A percentile compares a stretch with the other conserved stretches of the same genome.
Evolutionary conservation across 2,888 invertebrate genomes (phyloP).

Genomic region (Chirona hameri): DNA sequence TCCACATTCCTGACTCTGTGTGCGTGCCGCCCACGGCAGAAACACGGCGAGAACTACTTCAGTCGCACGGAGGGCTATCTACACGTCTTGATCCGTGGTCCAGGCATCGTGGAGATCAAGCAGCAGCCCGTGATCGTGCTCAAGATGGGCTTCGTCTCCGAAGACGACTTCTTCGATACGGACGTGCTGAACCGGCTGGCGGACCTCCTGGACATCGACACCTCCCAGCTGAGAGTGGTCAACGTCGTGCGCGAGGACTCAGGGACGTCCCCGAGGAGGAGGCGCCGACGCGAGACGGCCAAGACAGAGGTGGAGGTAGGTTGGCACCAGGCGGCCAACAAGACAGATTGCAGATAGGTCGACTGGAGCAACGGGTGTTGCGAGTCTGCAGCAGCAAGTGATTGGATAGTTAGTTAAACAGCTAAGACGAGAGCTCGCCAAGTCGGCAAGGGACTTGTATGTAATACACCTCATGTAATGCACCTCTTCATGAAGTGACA

Average conservation of each 20-base stretch:
- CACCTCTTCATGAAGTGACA: no score
- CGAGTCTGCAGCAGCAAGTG: no score
- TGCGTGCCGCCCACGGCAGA: slow-evolving; percentile 26
- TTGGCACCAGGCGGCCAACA: background rate
- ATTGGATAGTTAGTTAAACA: no score
- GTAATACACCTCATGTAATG: no score
- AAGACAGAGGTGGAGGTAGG: slow-evolving; percentile 26
- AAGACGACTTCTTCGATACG: slow-evolving; percentile 35
- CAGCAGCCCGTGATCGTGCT: slow-evolving; percentile 35
- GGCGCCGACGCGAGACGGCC: background rate
- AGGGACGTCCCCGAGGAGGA: background rate
- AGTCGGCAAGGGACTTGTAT: no score
- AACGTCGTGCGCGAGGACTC: slow-evolving; percentile 35
- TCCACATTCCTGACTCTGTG: background rate
- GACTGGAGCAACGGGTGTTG: background rate
- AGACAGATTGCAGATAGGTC: background rate
- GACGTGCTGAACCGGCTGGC: slow-evolving; percentile 31
- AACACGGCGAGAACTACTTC: slow-evolving; percentile 35
- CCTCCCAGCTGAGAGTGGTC: slow-evolving; percentile 34
- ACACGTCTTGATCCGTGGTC: slow-evolving; percentile 34
- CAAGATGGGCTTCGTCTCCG: slow-evolving; percentile 32
- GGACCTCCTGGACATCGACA: slow-evolving; percentile 33
- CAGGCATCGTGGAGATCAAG: slow-evolving; percentile 33
- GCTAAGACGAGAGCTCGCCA: no score
- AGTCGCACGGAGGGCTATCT: slow-evolving; percentile 32